phyloP scores from a whole-genome alignment of 1,140 invertebrate species.

The Heliconius hewitsoni region DNA sequence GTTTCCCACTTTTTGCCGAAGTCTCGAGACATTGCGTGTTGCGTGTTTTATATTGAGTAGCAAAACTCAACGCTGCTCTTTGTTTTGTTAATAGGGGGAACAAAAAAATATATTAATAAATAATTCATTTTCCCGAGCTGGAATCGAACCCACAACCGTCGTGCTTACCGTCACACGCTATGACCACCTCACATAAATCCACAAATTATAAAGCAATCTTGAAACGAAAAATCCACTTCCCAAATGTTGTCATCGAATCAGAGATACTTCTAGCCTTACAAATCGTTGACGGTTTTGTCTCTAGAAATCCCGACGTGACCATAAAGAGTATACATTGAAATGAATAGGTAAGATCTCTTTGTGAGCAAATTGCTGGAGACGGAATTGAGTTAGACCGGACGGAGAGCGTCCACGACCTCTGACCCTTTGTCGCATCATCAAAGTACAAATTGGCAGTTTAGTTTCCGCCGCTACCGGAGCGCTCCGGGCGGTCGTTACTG shows the following conservation, averaged over 20 bases:
- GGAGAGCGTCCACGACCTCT: constrained; percentile 34
- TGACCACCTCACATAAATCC: neutral
- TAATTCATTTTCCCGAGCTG: too few species aligned
- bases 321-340: constrained; percentile 43
- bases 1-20: too few species aligned
- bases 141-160: too few species aligned
- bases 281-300: constrained; percentile 33
- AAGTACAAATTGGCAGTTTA: constrained; percentile 67
- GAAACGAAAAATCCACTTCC: constrained; percentile 13
- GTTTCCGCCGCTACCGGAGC: constrained; percentile 41
- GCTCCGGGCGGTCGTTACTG: constrained; percentile 46
- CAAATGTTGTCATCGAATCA: constrained; percentile 37
- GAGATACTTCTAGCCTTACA: constrained; percentile 14
- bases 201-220: neutral
- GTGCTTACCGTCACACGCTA: too few species aligned
- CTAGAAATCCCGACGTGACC: constrained; percentile 35
- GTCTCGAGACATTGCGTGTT: too few species aligned
- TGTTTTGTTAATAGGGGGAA: too few species aligned
- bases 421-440: constrained; percentile 59
- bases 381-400: constrained; percentile 43
- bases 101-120: too few species aligned
- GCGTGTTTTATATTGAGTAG: too few species aligned
- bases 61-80: too few species aligned
- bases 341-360: constrained; percentile 47
- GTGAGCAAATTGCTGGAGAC: constrained; percentile 45